These are phyloP conservation scores for Physeter macrocephalus DNA, from an alignment of 2,113 vertebrate genomes.

Conservation along the genomic window DNA sequence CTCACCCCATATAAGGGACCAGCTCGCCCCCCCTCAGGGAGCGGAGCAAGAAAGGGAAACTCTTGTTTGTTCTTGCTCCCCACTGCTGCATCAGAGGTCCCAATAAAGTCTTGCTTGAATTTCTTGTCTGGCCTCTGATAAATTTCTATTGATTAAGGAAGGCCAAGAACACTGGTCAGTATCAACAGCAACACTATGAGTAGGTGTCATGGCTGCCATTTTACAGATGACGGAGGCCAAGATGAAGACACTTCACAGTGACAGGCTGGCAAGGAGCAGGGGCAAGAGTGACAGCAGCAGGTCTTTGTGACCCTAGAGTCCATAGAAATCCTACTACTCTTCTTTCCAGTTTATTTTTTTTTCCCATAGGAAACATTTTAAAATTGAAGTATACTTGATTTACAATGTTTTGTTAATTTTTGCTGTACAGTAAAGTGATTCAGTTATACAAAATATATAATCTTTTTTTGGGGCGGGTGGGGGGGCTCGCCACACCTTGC, in stretches of 20 bases:
- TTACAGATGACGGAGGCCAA: not conserved
- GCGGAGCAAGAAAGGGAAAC: not conserved
- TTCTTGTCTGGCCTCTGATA: not conserved
- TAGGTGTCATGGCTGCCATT: not conserved
- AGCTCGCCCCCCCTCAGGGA: not conserved
- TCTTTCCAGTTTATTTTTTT: not conserved
- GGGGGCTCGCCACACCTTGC: no score
- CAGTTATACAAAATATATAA: no score
- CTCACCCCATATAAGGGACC: not conserved
- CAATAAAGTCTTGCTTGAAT: not conserved
- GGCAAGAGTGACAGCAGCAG: not conserved
- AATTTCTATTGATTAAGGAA: not conserved
- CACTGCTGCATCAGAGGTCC: not conserved
- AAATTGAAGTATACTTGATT: no score
- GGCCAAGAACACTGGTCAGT: not conserved
- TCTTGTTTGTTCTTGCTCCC: not conserved
- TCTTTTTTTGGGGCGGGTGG: rapidly evolving
- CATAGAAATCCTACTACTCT: rapidly evolving
- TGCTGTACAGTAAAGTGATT: no score
- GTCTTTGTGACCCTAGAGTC: not conserved
- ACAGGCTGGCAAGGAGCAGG: not conserved
- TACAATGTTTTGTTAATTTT: no score
- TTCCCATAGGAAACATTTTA: no score
- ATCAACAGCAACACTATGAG: not conserved
- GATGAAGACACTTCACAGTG: not conserved